These are phyloP conservation scores for Shinisaurus crocodilurus DNA, from an alignment of 2,113 vertebrate genomes.

Conservation along the genomic window DNA sequence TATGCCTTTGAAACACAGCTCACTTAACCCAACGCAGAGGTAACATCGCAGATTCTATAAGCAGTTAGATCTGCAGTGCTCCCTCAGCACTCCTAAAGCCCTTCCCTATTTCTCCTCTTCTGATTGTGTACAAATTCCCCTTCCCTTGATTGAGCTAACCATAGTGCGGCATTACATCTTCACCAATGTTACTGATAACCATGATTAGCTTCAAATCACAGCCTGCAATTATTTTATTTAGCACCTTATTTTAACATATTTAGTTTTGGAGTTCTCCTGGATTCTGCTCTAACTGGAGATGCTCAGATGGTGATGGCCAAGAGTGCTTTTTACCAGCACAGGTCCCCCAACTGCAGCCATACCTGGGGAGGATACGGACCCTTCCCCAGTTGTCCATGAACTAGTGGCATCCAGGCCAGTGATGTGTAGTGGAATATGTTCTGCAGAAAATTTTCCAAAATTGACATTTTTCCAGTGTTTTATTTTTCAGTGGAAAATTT, in stretches of 20 bases:
- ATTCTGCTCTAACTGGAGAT: neutral
- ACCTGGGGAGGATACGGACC: too few relatives aligned
- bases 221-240: neutral
- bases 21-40: constrained; percentile 47
- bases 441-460: too few relatives aligned
- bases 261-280: neutral
- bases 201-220: neutral
- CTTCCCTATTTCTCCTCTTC: neutral
- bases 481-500: too few relatives aligned
- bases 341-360: too few relatives aligned
- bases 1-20: constrained; percentile 36
- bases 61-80: neutral
- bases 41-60: constrained; percentile 28
- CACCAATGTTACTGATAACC: neutral
- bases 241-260: neutral
- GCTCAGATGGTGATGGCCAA: neutral
- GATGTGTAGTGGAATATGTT: too few relatives aligned
- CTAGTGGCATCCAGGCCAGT: neutral
- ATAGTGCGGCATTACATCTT: neutral
- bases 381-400: neutral
- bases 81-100: neutral
- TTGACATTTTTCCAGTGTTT: too few relatives aligned
- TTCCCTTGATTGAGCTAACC: neutral
- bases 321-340: too few relatives aligned
- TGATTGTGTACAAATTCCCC: neutral